phyloP scores from a whole-genome alignment of 2,888 invertebrate genomes.

The Drosophila anomalata region DNA sequence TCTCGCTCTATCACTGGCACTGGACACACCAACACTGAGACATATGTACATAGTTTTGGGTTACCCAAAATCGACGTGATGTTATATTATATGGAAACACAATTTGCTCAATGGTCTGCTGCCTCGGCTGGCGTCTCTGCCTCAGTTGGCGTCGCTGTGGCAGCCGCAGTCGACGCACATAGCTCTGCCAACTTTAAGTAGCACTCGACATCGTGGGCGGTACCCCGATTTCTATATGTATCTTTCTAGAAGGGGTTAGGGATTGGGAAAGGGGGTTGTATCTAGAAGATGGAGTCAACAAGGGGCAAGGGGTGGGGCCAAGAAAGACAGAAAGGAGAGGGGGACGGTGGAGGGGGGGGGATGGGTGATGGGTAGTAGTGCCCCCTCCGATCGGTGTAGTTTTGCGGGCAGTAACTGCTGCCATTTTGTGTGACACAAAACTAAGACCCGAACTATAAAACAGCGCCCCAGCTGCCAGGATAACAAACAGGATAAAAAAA shows the following conservation, averaged over 20 bases:
- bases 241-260: conserved; percentile 9
- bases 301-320: neutral
- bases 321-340: too few relatives aligned
- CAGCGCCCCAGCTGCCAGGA: conserved; percentile 22
- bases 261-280: neutral
- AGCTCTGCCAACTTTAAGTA: conserved; percentile 59
- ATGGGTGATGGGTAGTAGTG: neutral
- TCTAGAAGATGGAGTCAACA: too few relatives aligned
- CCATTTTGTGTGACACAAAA: conserved; percentile 72
- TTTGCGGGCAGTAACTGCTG: conserved; percentile 75
- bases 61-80: conserved; percentile 80
- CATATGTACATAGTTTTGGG: conserved; percentile 62
- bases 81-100: conserved; percentile 79
- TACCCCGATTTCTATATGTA: conserved; percentile 42
- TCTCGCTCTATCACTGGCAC: conserved; percentile 39
- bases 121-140: conserved; percentile 12
- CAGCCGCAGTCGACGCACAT: conserved; percentile 49
- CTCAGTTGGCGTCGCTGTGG: conserved; percentile 26
- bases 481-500: neutral
- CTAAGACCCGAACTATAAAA: conserved; percentile 58
- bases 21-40: conserved; percentile 35
- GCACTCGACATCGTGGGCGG: conserved; percentile 70
- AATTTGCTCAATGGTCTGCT: conserved; percentile 72
- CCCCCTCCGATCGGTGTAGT: conserved; percentile 54
- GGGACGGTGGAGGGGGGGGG: neutral